Evolutionary conservation across 2,113 vertebrate species (phyloP).

Genomic region (Callaeas wilsoni): DNA sequence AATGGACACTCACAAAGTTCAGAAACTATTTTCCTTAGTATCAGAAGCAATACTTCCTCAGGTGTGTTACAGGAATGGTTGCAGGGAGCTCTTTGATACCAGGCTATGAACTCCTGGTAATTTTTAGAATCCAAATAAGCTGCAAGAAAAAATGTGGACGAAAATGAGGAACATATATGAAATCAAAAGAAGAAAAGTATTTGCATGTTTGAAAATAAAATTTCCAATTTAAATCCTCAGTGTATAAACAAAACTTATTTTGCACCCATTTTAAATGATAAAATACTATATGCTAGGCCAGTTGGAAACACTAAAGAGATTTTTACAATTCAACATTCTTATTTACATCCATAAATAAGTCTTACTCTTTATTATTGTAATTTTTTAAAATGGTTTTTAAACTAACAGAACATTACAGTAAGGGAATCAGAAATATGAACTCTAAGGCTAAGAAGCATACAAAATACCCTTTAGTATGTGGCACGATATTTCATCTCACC

Average conservation of each 20-base stretch:
- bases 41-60: slow-evolving; percentile 46
- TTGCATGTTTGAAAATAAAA: background rate
- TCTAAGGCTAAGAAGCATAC: background rate
- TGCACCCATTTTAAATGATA: background rate
- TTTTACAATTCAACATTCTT: background rate
- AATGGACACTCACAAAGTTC: slow-evolving; percentile 47
- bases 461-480: background rate
- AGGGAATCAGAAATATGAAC: background rate
- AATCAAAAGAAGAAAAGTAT: background rate
- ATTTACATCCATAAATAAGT: background rate
- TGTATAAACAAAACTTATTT: background rate
- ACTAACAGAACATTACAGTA: background rate
- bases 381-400: background rate
- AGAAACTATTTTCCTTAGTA: slow-evolving; percentile 44
- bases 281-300: background rate
- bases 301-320: background rate
- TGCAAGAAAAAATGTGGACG: background rate
- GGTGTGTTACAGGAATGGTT: slow-evolving; percentile 46
- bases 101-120: slow-evolving; percentile 51
- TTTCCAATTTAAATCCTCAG: background rate
- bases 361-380: background rate
- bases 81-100: slow-evolving; percentile 45
- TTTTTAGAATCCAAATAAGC: slow-evolving; percentile 40
- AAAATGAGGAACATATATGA: background rate
- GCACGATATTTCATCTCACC: background rate